phyloP scores from a whole-genome alignment of 2,888 invertebrate genomes.

The Microdon myrmicae region DNA sequence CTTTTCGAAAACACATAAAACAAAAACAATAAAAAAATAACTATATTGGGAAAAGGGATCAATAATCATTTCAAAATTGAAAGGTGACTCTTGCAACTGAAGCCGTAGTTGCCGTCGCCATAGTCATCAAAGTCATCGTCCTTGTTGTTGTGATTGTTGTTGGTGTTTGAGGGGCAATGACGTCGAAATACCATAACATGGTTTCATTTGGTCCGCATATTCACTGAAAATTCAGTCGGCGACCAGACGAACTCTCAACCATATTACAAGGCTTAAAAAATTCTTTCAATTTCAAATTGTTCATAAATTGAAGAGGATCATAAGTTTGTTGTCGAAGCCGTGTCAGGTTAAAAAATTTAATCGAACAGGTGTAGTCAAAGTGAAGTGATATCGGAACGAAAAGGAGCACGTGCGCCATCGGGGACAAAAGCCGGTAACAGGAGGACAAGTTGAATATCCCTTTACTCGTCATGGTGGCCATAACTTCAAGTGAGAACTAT shows the following conservation, averaged over 20 bases:
- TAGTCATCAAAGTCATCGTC: too few species aligned
- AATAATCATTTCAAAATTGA: conserved; percentile 42
- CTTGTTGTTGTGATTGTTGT: too few species aligned
- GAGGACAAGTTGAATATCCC: neutral
- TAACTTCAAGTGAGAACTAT: conserved; percentile 38
- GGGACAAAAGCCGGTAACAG: neutral
- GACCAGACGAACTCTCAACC: conserved; percentile 31
- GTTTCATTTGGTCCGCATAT: conserved; percentile 29
- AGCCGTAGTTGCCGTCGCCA: too few species aligned
- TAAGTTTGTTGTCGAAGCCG: conserved; percentile 2
- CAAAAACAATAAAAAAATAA: neutral
- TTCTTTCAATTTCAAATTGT: conserved; percentile 25
- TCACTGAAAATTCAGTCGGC: conserved; percentile 37
- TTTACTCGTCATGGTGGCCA: conserved; percentile 33
- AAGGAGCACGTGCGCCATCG: too few species aligned
- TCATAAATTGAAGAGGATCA: conserved; percentile 19
- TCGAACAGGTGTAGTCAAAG: conserved; percentile 16
- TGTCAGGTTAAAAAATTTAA: conserved; percentile 5
- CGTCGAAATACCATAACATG: too few species aligned
- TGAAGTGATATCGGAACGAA: conserved; percentile 18
- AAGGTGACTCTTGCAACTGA: too few species aligned
- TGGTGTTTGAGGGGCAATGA: too few species aligned
- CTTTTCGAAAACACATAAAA: conserved; percentile 9
- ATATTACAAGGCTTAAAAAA: conserved; percentile 31
- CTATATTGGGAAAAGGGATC: neutral